Conservation (phyloP, 2,888 invertebrate species). For the Clanis bilineata region DNA sequence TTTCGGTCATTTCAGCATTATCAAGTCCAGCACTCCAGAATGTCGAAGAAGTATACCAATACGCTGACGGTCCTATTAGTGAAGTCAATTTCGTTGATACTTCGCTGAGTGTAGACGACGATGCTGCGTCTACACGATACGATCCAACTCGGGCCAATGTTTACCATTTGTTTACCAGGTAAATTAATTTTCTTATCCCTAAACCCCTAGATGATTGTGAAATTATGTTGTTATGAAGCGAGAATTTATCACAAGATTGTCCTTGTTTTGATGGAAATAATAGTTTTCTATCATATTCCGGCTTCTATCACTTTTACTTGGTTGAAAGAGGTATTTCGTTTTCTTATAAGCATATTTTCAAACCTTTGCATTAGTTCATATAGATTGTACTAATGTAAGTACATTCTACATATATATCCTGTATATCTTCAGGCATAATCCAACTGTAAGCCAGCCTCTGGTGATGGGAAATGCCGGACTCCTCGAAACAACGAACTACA, state of each 20-base stretch:
- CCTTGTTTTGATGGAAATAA: too few relatives aligned
- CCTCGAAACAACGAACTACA: constrained; percentile 43
- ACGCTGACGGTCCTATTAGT: constrained; percentile 37
- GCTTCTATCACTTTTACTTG: too few relatives aligned
- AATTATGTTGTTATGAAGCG: too few relatives aligned
- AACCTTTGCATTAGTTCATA: too few relatives aligned
- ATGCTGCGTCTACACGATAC: constrained; percentile 38
- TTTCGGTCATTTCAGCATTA: constrained; percentile 33
- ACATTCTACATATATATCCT: background rate
- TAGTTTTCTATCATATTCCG: too few relatives aligned
- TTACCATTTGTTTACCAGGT: constrained; percentile 66
- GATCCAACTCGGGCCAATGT: constrained; percentile 45
- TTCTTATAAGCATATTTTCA: too few relatives aligned
- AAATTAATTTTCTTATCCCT: too few relatives aligned
- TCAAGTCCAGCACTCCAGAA: constrained; percentile 37
- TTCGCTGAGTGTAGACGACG: constrained; percentile 35
- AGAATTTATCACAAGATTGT: too few relatives aligned
- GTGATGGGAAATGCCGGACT: constrained; percentile 40
- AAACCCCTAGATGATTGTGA: too few relatives aligned
- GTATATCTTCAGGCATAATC: constrained; percentile 46
- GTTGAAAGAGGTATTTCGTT: too few relatives aligned
- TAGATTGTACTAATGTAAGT: too few relatives aligned
- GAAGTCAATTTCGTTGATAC: constrained; percentile 35
- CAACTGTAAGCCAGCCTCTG: constrained; percentile 53
- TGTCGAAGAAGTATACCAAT: constrained; percentile 38